phyloP scores from a whole-genome alignment of 1,140 invertebrate species.

The Hycleus phaleratus region DNA sequence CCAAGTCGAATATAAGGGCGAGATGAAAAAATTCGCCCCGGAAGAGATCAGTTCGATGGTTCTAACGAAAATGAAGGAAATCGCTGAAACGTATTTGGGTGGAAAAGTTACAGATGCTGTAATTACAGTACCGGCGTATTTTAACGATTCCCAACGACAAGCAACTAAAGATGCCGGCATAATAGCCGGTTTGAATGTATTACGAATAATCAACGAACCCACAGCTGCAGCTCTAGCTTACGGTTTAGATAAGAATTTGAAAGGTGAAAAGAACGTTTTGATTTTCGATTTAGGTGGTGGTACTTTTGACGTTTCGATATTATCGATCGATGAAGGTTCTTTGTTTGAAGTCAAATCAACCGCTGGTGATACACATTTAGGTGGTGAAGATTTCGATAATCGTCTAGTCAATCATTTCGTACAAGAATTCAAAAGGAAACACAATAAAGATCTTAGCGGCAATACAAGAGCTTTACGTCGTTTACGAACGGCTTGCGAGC shows the following conservation, averaged over 20 bases:
- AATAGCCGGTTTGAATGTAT: slow-evolving; percentile 53
- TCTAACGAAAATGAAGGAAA: slow-evolving; percentile 55
- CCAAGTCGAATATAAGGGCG: slow-evolving; percentile 66
- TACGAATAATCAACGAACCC: slow-evolving; percentile 77
- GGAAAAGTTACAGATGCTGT: slow-evolving; percentile 54
- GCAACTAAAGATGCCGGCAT: no score
- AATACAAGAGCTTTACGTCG: slow-evolving; percentile 73
- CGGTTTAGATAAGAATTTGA: slow-evolving; percentile 74
- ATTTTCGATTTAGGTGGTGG: no score
- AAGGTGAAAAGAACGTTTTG: slow-evolving; percentile 54
- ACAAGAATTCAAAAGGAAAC: slow-evolving; percentile 77
- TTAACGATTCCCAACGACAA: no score
- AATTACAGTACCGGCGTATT: slow-evolving; percentile 47
- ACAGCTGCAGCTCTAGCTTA: slow-evolving; percentile 79
- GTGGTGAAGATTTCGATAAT: slow-evolving; percentile 37
- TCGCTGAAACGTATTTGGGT: slow-evolving; percentile 50
- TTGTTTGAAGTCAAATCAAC: no score
- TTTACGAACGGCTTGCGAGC: slow-evolving; percentile 67
- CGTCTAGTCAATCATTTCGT: slow-evolving; percentile 66
- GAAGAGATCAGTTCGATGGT: slow-evolving; percentile 79
- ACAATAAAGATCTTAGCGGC: slow-evolving; percentile 65
- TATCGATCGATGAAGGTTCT: no score
- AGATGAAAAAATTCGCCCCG: slow-evolving; percentile 67
- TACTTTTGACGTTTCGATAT: no score
- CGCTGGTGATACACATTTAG: no score